These are phyloP conservation scores for Neuroscelio doddi DNA, from an alignment of 2,888 invertebrate genomes.

Conservation along the genomic window DNA sequence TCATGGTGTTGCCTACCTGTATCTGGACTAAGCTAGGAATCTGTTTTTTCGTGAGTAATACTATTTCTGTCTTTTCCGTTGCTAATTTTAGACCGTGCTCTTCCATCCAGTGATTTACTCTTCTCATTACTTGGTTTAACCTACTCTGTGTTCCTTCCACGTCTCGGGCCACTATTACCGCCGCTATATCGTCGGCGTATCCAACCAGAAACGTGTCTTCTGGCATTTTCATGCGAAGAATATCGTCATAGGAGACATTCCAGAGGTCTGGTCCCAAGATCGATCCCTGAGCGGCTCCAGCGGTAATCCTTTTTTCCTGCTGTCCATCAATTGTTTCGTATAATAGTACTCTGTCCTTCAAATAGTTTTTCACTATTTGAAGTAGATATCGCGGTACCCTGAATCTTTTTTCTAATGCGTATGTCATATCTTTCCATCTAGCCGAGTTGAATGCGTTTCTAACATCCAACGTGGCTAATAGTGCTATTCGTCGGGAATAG, in stretches of 20 bases:
- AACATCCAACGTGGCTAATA: no score
- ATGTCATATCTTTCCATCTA: constrained; percentile 36
- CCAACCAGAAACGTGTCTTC: no score
- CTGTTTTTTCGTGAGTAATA: constrained; percentile 35
- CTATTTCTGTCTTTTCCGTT: constrained; percentile 37
- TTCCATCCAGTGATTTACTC: constrained; percentile 30
- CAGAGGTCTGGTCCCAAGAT: constrained; percentile 21
- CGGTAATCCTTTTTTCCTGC: no score
- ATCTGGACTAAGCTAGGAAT: constrained; percentile 30
- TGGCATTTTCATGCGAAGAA: no score
- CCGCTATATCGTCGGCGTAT: no score
- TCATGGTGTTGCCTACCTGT: constrained; percentile 16
- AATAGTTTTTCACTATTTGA: no score
- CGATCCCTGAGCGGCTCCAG: no score
- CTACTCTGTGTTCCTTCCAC: constrained; percentile 11
- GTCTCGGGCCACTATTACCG: no score
- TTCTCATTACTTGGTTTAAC: no score
- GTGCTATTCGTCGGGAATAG: no score
- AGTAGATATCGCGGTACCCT: constrained; percentile 41
- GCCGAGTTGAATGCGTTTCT: constrained; percentile 47
- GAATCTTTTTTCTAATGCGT: constrained; percentile 40
- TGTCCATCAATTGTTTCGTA: no score
- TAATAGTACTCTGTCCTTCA: no score
- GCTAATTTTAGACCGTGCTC: constrained; percentile 36
- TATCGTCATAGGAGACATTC: constrained; percentile 48